Conservation (phyloP, 2,797 vertebrate genomes). For the Pseudocheirus occidentalis region DNA sequence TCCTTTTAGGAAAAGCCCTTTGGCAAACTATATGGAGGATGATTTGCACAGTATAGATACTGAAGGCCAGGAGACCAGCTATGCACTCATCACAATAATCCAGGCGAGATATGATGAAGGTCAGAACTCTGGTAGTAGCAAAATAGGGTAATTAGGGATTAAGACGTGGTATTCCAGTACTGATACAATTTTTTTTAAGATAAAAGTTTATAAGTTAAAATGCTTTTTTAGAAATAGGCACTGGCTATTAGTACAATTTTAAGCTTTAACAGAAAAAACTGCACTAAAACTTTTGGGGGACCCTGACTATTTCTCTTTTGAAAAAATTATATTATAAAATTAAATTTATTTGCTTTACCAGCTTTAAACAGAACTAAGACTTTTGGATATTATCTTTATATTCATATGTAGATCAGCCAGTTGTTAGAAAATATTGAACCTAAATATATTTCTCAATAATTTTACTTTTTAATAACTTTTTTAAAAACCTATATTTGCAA, state of each 20-base stretch:
- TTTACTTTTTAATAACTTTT: not conserved
- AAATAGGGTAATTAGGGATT: not conserved
- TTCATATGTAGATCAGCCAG: not conserved
- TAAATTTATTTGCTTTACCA: not conserved
- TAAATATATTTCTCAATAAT: not conserved
- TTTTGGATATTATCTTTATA: not conserved
- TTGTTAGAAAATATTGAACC: not conserved
- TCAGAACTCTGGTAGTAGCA: not conserved
- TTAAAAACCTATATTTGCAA: not conserved
- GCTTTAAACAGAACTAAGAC: not conserved
- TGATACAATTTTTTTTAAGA: not conserved
- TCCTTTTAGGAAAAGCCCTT: not conserved
- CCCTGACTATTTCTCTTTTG: not conserved
- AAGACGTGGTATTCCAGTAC: not conserved
- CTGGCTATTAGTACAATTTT: not conserved
- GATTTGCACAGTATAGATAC: not conserved
- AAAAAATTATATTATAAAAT: no score
- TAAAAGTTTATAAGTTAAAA: not conserved
- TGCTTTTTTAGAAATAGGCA: not conserved
- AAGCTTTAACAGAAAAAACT: not conserved
- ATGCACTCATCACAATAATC: not conserved
- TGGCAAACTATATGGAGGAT: not conserved
- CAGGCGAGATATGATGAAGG: not conserved
- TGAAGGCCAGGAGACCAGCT: not conserved
- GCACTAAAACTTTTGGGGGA: not conserved